These are phyloP conservation scores for Coelogynopora nodosa DNA, from an alignment of 2,888 invertebrate species.

Conservation along the genomic window DNA sequence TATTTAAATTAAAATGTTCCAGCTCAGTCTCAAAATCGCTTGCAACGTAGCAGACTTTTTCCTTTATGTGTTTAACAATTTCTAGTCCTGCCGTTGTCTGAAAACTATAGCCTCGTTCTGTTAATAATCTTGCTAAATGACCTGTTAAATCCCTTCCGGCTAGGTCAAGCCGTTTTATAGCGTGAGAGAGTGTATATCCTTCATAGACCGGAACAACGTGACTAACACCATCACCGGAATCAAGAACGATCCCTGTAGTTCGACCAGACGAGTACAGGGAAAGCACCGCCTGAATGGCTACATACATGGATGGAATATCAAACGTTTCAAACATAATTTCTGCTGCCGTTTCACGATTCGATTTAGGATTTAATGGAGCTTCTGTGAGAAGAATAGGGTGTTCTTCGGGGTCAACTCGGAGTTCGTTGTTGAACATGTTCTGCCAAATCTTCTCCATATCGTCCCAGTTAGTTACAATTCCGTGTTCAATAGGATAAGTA, in stretches of 20 bases:
- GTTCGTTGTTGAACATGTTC: constrained; percentile 62
- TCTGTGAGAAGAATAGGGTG: constrained; percentile 79
- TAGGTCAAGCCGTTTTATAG: constrained; percentile 46
- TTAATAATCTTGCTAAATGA: constrained; percentile 45
- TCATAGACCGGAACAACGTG: constrained; percentile 67
- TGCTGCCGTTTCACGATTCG: constrained; percentile 91
- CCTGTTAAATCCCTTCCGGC: constrained; percentile 49
- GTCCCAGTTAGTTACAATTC: constrained; percentile 65
- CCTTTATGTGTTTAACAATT: constrained; percentile 71
- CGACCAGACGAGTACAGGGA: constrained; percentile 86
- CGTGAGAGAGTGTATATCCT: constrained; percentile 48
- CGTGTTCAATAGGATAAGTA: constrained; percentile 66
- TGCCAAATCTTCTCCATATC: constrained; percentile 64
- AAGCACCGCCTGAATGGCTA: constrained; percentile 84
- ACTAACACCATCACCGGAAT: constrained; percentile 85
- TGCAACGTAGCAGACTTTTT: too few relatives aligned
- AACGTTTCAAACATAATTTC: constrained; percentile 65
- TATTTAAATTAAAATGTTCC: too few relatives aligned
- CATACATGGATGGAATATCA: constrained; percentile 78
- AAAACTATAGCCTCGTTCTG: constrained; percentile 47
- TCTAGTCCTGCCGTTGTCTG: constrained; percentile 63
- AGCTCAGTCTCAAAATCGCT: too few relatives aligned
- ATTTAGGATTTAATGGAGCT: constrained; percentile 85
- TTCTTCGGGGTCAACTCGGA: constrained; percentile 68
- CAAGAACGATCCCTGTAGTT: constrained; percentile 85